A percentile compares a stretch with the other conserved stretches of the same genome.
Evolutionary conservation across 2,888 invertebrate species (phyloP).

Genomic region (Xanthorhoe spadicearia): DNA sequence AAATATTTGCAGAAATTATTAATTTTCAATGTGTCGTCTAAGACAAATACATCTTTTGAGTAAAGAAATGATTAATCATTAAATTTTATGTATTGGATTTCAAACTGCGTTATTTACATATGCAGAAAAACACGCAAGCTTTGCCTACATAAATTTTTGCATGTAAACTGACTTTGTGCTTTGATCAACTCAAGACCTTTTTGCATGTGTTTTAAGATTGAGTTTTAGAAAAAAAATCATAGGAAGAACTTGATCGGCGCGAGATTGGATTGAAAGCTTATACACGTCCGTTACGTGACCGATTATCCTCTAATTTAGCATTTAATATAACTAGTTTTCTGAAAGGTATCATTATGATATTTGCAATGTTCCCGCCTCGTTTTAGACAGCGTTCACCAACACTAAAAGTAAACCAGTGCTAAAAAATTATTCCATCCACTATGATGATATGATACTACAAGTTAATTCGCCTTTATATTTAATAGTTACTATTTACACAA

Average conservation of each 20-base stretch:
- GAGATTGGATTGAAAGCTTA: slow-evolving; percentile 70
- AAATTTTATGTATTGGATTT: slow-evolving; percentile 20
- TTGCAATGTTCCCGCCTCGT: slow-evolving; percentile 56
- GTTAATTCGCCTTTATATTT: not conserved
- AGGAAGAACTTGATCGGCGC: slow-evolving; percentile 46
- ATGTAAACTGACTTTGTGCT: slow-evolving; percentile 27
- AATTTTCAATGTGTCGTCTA: slow-evolving; percentile 8
- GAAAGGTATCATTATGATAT: slow-evolving; percentile 60
- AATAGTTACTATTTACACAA: too few species aligned
- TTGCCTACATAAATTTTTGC: slow-evolving; percentile 39
- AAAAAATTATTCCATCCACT: not conserved
- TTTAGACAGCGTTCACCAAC: slow-evolving; percentile 19
- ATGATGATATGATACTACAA: not conserved
- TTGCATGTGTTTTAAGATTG: slow-evolving; percentile 14
- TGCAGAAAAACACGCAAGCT: slow-evolving; percentile 29
- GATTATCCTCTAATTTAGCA: slow-evolving; percentile 69
- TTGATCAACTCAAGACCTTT: slow-evolving; percentile 17
- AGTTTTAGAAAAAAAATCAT: slow-evolving; percentile 17
- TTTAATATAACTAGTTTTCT: slow-evolving; percentile 60
- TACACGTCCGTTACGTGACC: slow-evolving; percentile 70
- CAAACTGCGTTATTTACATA: slow-evolving; percentile 26
- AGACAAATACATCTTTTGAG: slow-evolving; percentile 9
- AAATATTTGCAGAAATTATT: not conserved
- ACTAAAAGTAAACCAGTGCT: not conserved
- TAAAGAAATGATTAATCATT: slow-evolving; percentile 19